A percentile compares a stretch with the other conserved stretches of the same genome.
phyloP scores from a whole-genome alignment of 2,113 vertebrate genomes.

The Anarhynchus alexandrinus region DNA sequence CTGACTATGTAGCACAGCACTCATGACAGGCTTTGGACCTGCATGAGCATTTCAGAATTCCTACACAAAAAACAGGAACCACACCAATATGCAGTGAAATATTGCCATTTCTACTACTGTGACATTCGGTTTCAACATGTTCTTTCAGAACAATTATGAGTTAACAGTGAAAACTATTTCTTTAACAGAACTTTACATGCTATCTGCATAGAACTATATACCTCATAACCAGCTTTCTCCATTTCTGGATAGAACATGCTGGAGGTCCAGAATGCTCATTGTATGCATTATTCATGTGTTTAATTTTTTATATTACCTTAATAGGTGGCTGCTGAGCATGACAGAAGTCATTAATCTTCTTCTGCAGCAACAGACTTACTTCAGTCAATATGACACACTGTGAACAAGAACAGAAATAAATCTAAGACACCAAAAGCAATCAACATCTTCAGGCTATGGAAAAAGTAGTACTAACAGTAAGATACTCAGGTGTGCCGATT shows the following conservation, averaged over 20 bases:
- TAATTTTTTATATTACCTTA: conserved; percentile 77
- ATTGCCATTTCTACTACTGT: not conserved
- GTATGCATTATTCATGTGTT: not conserved
- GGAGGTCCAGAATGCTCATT: not conserved
- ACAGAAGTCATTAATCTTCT: conserved; percentile 91
- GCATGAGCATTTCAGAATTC: not conserved
- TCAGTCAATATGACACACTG: conserved; percentile 96
- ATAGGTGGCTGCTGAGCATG: conserved; percentile 87
- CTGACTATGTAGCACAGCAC: not conserved
- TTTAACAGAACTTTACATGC: not conserved
- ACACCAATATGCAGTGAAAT: not conserved
- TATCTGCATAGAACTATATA: not conserved
- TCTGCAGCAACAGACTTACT: conserved; percentile 82
- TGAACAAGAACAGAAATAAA: conserved; percentile 48
- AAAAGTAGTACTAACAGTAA: not conserved
- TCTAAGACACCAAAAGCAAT: not conserved
- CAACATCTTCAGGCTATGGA: not conserved
- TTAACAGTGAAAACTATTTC: not conserved
- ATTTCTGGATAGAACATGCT: not conserved
- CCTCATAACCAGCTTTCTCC: not conserved
- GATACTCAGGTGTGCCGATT: not conserved
- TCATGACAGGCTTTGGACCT: not conserved
- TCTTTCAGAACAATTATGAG: not conserved
- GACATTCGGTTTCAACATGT: not conserved
- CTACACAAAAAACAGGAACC: not conserved